Evolutionary conservation across 1,140 invertebrate genomes (phyloP), one percentile per base, ranked within the genome.

Genomic region (Trachelipus rathkii): DNA sequence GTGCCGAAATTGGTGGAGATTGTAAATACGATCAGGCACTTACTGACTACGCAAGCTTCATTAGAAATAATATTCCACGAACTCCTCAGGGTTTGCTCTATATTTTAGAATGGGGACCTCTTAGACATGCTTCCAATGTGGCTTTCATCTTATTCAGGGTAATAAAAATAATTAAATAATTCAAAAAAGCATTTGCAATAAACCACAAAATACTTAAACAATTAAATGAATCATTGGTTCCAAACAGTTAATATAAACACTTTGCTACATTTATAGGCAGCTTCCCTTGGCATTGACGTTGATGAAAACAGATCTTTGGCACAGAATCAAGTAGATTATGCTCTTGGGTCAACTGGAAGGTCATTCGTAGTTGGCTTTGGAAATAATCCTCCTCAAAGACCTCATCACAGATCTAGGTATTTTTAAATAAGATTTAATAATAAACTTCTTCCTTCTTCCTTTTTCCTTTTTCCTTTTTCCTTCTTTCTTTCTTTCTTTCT

Each of bases 291-390:
- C 69, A 83, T 83, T 79, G 85, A 79, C 70, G 73, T 83, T 0
- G 74, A 84, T 43, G 74, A 83, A 0, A 75, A 84, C 44, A 45
- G 73, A 8, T 88, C 89, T 82, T 89, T 90, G 83, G 89, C 89
- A 8, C 85, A 86, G 79, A 82, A 87, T 78, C 90, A 91, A 83
- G 88, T 91, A 68, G 83, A 88, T 79, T 91, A 91, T 82, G 88
- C 89, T 75, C 84, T 91, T 0, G 90, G 90, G 0, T 86, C 88
- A 74, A 83, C 84, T 77, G 89, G 89, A 7, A 85, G 87, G 71
- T 90, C 89, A 82, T 91, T 85, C 81, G 88, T 91, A 0, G 87
- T 91, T 23, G 90, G 90, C 10, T 90, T 87, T 82, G 90, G 89
- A 0, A 82, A 84, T 53, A 88, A 89, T 44, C 43, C 68, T 0